A percentile compares a stretch with the other conserved stretches of the same genome.
Evolutionary conservation across 2,888 invertebrate genomes (phyloP).

Genomic region (Criorhina ranunculi): DNA sequence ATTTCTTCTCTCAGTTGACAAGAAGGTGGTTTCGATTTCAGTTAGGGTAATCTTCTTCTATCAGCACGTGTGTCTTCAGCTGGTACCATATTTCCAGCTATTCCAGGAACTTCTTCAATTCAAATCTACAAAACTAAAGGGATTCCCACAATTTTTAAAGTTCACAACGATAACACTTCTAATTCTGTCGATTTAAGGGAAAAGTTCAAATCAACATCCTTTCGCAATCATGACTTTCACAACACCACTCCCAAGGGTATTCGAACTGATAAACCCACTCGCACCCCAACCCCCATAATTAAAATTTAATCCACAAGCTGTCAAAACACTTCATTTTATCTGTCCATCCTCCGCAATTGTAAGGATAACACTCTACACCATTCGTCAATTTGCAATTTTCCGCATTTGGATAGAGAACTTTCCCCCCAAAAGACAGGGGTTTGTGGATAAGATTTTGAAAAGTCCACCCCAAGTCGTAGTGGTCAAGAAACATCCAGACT

Average conservation of each 20-base stretch:
- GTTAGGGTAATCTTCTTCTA: no score
- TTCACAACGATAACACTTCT: background rate
- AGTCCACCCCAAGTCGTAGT: slow-evolving; percentile 17
- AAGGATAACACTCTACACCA: background rate
- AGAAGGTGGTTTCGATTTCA: no score
- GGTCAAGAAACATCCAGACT: slow-evolving; percentile 35
- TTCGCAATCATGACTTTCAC: background rate
- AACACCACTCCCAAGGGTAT: background rate
- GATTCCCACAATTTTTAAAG: no score
- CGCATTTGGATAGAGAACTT: background rate
- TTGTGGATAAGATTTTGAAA: slow-evolving; percentile 6
- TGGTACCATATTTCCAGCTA: no score
- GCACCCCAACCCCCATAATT: slow-evolving; percentile 25
- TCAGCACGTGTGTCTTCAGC: no score
- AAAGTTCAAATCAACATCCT: slow-evolving; percentile 1
- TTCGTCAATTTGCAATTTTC: background rate
- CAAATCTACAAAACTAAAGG: no score
- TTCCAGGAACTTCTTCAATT: no score
- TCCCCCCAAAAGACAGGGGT: background rate
- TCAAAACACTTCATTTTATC: slow-evolving; percentile 26
- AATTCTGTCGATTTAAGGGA: background rate
- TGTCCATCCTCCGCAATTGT: background rate
- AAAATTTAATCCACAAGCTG: slow-evolving; percentile 36
- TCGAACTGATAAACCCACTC: slow-evolving; percentile 5
- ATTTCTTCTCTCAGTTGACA: no score